Conservation (phyloP, 2,113 vertebrate species). For the Oncorhynchus mykiss region DNA sequence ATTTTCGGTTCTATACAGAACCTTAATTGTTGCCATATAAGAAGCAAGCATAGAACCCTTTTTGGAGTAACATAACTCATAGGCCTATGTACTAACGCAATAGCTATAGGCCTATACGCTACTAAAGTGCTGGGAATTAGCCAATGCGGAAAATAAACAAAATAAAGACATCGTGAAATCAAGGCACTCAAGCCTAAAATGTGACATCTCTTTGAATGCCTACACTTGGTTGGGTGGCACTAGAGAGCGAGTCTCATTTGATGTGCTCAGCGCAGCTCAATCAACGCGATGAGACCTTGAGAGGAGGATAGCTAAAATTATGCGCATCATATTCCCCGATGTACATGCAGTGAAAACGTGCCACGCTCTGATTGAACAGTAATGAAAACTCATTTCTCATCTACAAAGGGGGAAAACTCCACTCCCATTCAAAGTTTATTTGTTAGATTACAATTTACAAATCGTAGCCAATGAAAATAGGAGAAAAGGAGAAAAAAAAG, state of each 20-base stretch:
- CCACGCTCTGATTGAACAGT: neutral
- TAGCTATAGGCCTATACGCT: too few species aligned
- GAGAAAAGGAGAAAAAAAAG: too few species aligned
- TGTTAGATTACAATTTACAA: neutral
- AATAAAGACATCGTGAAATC: too few species aligned
- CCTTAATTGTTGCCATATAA: too few species aligned
- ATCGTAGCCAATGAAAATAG: neutral
- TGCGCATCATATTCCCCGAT: conserved; percentile 42
- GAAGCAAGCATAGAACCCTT: too few species aligned
- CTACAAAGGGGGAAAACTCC: neutral
- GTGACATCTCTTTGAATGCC: neutral
- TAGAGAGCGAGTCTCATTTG: neutral
- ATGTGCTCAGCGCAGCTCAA: conserved; percentile 29
- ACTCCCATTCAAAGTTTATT: neutral
- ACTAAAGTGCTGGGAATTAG: too few species aligned
- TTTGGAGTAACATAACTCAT: too few species aligned
- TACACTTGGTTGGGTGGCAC: neutral
- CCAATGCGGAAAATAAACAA: too few species aligned
- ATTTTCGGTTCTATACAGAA: too few species aligned
- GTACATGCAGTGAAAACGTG: neutral
- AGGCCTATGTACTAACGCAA: too few species aligned
- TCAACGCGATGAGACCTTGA: conserved; percentile 29
- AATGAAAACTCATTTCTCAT: neutral
- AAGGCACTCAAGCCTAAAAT: neutral
- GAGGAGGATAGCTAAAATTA: conserved; percentile 40